Base-by-base conservation (phyloP, 2,797 vertebrate species). In the Alca torda region DNA sequence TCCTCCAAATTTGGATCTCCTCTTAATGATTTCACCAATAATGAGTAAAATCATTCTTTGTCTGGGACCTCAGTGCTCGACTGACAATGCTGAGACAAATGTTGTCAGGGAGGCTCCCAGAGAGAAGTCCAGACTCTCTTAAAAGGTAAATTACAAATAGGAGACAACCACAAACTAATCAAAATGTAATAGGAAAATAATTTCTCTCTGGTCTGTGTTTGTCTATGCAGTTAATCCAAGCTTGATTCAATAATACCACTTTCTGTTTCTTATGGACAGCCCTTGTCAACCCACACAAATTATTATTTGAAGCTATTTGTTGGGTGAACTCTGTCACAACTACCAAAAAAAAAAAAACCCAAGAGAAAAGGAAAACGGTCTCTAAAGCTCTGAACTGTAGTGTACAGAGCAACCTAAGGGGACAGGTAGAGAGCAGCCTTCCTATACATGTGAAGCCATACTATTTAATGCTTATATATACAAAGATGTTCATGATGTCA, bases 111-210 rank as follows among this genome's bases (percentile, higher is more conserved):
- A 93, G 67, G 48, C 56, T 89, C 45, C 51, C 53, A 79, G 43
- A 76, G 72, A 84, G n/a, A 86, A 92, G 87, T 35, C 30, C 74
- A 95, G 78, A 89, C 84, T 90, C 86, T 83, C 60, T 93, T 92
- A 92, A 79, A 95, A 93, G 45, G 41, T 77, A 89, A 89, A 95
- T 90, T 95, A 75, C 54, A 74, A 93, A 70, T 35, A 82, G 86
- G 80, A 96, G 90, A 82, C 67, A 90, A 79, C 67, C 77, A 89
- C 94, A 94, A 92, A 83, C 45, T 64, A 95, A 94, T 92, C 48
- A 95, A 90, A 95, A 90, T 77, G 7, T 85, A 94, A 92, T 77
- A 89, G 81, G 86, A 89, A 93, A 95, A 96, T 89, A 77, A 95
- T 94, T 95, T 92, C 45, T 86, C 61, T 89, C 64, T 89, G 77